Percentiles rank a stretch among this genome's conserved stretches.
phyloP scores from a whole-genome alignment of 2,888 invertebrate species.

The Parapristionchus giblindavisi region DNA sequence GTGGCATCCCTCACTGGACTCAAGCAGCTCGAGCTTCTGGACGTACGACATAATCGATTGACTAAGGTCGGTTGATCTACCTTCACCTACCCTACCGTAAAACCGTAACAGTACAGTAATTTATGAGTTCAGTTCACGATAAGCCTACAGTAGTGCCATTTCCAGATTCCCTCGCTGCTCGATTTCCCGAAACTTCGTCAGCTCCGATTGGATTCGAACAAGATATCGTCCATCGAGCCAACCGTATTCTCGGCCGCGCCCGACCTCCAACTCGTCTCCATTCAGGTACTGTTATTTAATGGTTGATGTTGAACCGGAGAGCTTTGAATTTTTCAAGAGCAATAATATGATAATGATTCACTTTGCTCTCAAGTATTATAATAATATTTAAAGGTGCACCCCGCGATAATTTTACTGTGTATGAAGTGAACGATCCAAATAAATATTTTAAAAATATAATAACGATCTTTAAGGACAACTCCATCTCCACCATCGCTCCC shows the following conservation, averaged over 20 bases:
- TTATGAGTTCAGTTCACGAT: no score
- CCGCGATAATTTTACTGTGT: no score
- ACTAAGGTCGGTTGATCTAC: conserved; percentile 25
- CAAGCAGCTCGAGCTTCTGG: conserved; percentile 74
- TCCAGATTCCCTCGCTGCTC: background rate
- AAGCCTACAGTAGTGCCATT: no score
- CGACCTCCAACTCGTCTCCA: conserved; percentile 76
- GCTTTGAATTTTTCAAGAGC: no score
- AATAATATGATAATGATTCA: no score
- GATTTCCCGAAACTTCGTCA: conserved; percentile 66
- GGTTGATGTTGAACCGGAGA: no score
- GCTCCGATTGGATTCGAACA: conserved; percentile 75
- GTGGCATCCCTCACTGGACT: conserved; percentile 80
- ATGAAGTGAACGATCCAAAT: no score
- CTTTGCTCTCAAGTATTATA: no score
- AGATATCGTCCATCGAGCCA: conserved; percentile 79
- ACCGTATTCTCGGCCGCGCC: conserved; percentile 86
- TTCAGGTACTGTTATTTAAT: conserved; percentile 73
- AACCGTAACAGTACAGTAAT: no score
- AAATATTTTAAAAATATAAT: background rate
- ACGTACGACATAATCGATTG: conserved; percentile 26
- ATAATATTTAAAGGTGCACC: no score
- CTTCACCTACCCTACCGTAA: no score
- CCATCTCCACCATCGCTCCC: conserved; percentile 60
- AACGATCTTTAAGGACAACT: conserved; percentile 50